Percentiles rank a stretch among this genome's conserved stretches.
These are phyloP conservation scores for Aegypius monachus DNA, from an alignment of 2,113 vertebrate genomes.

Conservation along the genomic window DNA sequence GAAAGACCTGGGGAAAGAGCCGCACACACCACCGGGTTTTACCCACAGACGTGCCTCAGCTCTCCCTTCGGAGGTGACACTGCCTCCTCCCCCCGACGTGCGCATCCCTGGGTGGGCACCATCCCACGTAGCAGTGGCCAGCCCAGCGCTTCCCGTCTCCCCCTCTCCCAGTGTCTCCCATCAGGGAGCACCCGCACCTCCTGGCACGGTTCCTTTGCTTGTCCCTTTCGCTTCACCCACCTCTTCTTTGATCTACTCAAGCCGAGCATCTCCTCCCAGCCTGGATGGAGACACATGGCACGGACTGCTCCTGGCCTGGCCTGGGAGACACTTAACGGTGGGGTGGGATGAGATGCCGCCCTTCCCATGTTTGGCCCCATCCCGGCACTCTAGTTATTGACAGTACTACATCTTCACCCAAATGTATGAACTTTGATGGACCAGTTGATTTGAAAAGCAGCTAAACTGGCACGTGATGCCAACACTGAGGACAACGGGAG, in stretches of 20 bases:
- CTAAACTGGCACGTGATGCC: not conserved
- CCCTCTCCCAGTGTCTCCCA: not conserved
- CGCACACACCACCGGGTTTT: rapidly evolving
- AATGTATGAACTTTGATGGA: not conserved
- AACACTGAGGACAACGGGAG: not conserved
- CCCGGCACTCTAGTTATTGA: not conserved
- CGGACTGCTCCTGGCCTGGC: not conserved
- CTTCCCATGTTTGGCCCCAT: not conserved
- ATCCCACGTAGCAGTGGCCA: not conserved
- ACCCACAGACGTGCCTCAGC: rapidly evolving
- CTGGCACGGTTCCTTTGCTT: not conserved
- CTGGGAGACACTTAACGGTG: rapidly evolving
- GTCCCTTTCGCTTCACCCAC: not conserved
- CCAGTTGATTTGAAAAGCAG: not conserved
- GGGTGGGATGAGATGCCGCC: not conserved
- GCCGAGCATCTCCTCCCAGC: not conserved
- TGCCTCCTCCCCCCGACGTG: rapidly evolving
- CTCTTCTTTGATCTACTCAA: not conserved
- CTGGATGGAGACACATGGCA: not conserved
- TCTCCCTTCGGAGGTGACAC: not conserved
- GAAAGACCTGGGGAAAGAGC: conserved; percentile 77
- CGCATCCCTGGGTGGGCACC: not conserved
- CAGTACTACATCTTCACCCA: not conserved
- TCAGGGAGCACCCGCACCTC: not conserved
- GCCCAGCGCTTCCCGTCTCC: too few species aligned